Evolutionary conservation across 1,140 invertebrate genomes (phyloP).

Genomic region (Drosophila lacertosa): DNA sequence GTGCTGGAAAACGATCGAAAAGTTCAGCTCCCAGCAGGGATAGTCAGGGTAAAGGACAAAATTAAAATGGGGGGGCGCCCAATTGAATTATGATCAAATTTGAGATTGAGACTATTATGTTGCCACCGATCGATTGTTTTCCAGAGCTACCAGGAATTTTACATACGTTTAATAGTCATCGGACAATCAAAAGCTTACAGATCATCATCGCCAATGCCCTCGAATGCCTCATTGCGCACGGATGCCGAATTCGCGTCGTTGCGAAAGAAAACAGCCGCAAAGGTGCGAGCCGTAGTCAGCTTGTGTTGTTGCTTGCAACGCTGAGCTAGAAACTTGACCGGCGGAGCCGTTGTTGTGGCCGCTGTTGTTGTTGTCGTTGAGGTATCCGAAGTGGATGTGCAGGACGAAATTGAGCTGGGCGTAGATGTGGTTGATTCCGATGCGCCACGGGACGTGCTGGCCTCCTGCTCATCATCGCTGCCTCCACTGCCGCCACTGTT

Average conservation of each 20-base stretch:
- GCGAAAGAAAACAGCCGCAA: conserved; percentile 86
- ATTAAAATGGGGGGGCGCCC: too few relatives aligned
- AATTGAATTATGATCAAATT: background rate
- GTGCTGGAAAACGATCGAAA: conserved; percentile 26
- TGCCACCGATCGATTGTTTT: conserved; percentile 7
- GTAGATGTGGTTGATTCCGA: conserved; percentile 55
- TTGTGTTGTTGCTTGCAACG: conserved; percentile 81
- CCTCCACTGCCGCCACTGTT: conserved; percentile 83
- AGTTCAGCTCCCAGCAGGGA: background rate
- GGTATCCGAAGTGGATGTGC: conserved; percentile 78
- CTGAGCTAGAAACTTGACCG: conserved; percentile 82
- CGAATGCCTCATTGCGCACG: conserved; percentile 93
- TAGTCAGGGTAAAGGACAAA: background rate
- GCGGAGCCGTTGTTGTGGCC: conserved; percentile 66
- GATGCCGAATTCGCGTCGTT: conserved; percentile 84
- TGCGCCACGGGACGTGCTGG: conserved; percentile 51
- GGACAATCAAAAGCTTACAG: conserved; percentile 82
- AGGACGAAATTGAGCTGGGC: conserved; percentile 69
- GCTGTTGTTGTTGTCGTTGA: conserved; percentile 37
- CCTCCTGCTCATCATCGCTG: conserved; percentile 70
- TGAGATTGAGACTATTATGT: conserved; percentile 1
- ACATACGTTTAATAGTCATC: conserved; percentile 3
- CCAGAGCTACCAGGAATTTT: conserved; percentile 8
- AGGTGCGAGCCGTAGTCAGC: conserved; percentile 82
- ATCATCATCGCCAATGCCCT: conserved; percentile 95